Percentiles rank a stretch among this genome's conserved stretches.
phyloP scores from a whole-genome alignment of 2,113 vertebrate species.

The Sporophila hypoxantha region DNA sequence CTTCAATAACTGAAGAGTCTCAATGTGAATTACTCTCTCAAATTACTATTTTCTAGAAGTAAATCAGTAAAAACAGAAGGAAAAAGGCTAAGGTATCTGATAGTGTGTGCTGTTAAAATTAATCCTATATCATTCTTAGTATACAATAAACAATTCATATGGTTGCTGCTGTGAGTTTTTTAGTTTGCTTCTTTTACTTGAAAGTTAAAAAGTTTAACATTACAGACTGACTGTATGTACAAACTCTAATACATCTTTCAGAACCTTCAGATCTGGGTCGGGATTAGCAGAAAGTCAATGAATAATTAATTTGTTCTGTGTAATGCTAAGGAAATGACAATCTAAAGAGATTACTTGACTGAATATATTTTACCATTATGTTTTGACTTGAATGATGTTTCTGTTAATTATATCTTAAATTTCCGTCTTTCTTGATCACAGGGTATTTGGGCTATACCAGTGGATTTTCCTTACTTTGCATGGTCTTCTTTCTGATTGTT shows the following conservation, averaged over 20 bases:
- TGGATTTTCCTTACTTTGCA: conserved; percentile 91
- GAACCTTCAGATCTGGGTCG: background rate
- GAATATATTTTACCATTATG: background rate
- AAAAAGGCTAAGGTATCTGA: background rate
- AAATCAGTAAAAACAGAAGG: background rate
- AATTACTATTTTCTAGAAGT: background rate
- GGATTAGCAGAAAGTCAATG: background rate
- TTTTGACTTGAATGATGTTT: background rate
- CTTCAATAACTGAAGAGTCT: background rate
- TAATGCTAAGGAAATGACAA: background rate
- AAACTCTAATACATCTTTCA: background rate
- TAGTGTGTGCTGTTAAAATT: background rate
- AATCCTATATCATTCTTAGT: background rate
- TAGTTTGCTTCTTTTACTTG: background rate
- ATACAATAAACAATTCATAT: background rate
- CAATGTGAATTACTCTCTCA: background rate
- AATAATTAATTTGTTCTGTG: background rate
- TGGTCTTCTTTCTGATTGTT: conserved; percentile 97
- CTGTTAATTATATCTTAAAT: background rate
- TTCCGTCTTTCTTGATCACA: conserved; percentile 25
- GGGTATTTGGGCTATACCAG: conserved; percentile 98
- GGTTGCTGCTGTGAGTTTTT: background rate
- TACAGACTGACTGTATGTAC: background rate
- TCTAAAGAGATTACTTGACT: background rate
- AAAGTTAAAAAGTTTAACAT: background rate